Evolutionary conservation across 64 coral and sea anemone species (phyloP).

Genomic region (Catalaphyllia jardinei): DNA sequence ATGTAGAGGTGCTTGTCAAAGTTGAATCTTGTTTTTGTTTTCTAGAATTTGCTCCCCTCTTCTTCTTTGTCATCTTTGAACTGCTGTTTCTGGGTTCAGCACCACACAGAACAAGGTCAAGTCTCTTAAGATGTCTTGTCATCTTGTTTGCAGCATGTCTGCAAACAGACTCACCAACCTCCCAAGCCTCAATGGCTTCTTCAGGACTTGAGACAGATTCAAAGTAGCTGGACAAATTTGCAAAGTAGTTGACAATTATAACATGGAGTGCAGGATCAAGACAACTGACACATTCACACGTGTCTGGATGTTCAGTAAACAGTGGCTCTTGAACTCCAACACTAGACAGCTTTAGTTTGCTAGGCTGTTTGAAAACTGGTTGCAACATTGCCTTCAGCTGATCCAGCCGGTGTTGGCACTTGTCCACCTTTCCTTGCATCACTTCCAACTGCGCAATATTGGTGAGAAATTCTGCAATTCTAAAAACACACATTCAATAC

Average conservation of each 20-base stretch:
- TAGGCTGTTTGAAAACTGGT: conserved; percentile 33
- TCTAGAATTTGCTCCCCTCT: conserved; percentile 27
- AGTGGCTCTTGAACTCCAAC: conserved; percentile 36
- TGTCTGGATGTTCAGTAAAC: conserved; percentile 50
- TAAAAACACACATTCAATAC: conserved; percentile 8
- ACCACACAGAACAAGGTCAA: conserved; percentile 39
- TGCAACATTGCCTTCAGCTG: conserved; percentile 54
- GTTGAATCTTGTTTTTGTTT: conserved; percentile 1
- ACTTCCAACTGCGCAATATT: conserved; percentile 61
- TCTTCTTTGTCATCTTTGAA: conserved; percentile 32
- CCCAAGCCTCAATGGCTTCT: conserved; percentile 29
- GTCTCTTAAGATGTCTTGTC: conserved; percentile 40
- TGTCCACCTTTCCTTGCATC: conserved; percentile 53
- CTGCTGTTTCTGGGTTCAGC: neutral
- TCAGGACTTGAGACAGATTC: conserved; percentile 16
- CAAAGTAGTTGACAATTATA: conserved; percentile 41
- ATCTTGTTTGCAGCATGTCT: conserved; percentile 34
- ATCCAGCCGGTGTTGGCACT: conserved; percentile 49
- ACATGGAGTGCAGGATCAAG: conserved; percentile 67
- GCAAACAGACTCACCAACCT: conserved; percentile 42
- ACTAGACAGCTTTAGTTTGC: neutral
- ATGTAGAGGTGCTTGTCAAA: neutral
- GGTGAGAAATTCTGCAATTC: conserved; percentile 59
- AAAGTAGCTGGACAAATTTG: conserved; percentile 57
- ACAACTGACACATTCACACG: conserved; percentile 65